A percentile compares a stretch with the other conserved stretches of the same genome.
Evolutionary conservation across 2,888 invertebrate species (phyloP).

Genomic region (Hirtodrosophila duncani): DNA sequence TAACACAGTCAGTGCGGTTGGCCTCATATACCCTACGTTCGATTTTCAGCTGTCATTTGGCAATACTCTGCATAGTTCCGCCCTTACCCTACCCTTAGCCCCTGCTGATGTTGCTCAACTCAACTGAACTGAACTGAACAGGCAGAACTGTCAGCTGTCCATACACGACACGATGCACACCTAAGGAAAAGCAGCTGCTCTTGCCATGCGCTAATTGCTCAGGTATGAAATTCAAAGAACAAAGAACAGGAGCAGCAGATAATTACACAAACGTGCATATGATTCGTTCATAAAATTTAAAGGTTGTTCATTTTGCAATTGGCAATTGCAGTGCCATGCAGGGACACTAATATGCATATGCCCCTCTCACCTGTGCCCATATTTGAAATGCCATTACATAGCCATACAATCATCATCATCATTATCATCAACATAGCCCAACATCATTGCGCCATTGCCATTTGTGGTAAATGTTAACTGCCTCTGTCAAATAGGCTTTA

Average conservation of each 20-base stretch:
- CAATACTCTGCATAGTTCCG: slow-evolving; percentile 18
- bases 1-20: no score
- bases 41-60: slow-evolving; percentile 42
- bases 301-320: slow-evolving; percentile 61
- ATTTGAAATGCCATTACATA: slow-evolving; percentile 55
- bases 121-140: no score
- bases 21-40: slow-evolving; percentile 8
- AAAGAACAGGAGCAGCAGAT: slow-evolving; percentile 43
- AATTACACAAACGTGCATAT: slow-evolving; percentile 31
- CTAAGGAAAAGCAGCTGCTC: slow-evolving; percentile 42
- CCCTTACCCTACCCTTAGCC: slow-evolving; percentile 6
- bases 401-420: no score
- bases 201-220: slow-evolving; percentile 58
- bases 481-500: slow-evolving; percentile 4
- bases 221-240: slow-evolving; percentile 46
- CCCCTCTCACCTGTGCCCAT: slow-evolving; percentile 55
- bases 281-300: slow-evolving; percentile 4
- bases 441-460: slow-evolving; percentile 53
- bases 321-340: slow-evolving; percentile 19
- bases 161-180: slow-evolving; percentile 7
- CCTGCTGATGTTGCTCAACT: slow-evolving; percentile 2
- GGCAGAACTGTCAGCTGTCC: slow-evolving; percentile 37
- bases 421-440: no score
- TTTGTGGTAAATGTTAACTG: slow-evolving; percentile 64
- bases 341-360: slow-evolving; percentile 37